These are phyloP conservation scores for Cnemophilus loriae DNA, from an alignment of 2,113 vertebrate genomes.

Conservation along the genomic window DNA sequence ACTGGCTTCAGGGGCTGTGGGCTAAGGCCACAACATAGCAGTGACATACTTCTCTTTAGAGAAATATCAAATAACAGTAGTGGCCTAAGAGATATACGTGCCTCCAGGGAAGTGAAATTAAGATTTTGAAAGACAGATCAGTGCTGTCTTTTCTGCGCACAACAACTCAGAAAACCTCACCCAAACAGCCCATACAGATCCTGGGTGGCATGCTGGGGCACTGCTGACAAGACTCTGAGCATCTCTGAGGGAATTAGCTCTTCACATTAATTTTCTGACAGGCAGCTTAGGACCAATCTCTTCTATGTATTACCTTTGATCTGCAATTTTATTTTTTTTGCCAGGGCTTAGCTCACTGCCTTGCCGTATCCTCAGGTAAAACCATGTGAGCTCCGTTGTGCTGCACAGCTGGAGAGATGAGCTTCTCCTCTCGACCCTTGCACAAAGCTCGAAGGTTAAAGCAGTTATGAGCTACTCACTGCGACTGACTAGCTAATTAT, in stretches of 20 bases:
- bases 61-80: background rate
- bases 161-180: background rate
- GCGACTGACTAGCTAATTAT: conserved; percentile 16
- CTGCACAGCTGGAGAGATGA: background rate
- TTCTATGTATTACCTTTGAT: background rate
- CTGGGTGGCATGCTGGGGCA: background rate
- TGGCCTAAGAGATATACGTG: background rate
- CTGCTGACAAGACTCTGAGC: background rate
- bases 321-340: background rate
- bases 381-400: background rate
- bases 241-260: conserved; percentile 12
- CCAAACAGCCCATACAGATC: background rate
- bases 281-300: background rate
- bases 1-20: background rate
- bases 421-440: background rate
- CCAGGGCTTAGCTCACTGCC: background rate
- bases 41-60: background rate
- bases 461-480: background rate
- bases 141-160: background rate
- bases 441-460: conserved; percentile 5
- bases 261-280: background rate
- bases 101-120: background rate
- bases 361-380: background rate
- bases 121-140: background rate
- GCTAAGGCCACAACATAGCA: background rate